Conservation (phyloP, 2,888 invertebrate genomes). For the Acanthosoma haemorrhoidale region DNA sequence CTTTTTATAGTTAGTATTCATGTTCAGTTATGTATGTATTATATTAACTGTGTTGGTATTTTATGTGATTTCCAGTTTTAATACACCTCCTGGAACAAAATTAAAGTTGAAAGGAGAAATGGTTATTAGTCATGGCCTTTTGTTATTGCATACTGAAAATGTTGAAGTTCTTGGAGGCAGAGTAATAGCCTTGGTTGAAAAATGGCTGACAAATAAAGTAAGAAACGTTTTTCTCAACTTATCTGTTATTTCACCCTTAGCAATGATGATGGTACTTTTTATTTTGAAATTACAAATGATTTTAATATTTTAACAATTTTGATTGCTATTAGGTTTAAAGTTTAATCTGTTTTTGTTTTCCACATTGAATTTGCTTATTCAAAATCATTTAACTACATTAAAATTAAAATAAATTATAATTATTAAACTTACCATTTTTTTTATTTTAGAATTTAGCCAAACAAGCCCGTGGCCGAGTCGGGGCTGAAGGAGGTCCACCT, state of each 20-base stretch:
- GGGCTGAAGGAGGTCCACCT: constrained; percentile 73
- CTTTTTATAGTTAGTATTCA: no score
- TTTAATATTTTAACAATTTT: not conserved
- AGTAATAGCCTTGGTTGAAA: constrained; percentile 75
- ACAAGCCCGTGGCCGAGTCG: constrained; percentile 54
- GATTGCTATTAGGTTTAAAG: not conserved
- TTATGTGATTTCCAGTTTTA: constrained; percentile 52
- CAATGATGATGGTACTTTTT: not conserved
- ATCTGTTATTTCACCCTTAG: not conserved
- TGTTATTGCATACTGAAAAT: constrained; percentile 62
- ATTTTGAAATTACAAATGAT: not conserved
- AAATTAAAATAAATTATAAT: no score
- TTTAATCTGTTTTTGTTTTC: no score
- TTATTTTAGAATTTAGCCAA: constrained; percentile 54
- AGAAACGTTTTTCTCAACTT: constrained; percentile 29
- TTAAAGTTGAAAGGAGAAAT: constrained; percentile 54
- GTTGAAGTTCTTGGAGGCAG: constrained; percentile 75
- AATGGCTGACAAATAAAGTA: constrained; percentile 70
- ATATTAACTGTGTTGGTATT: not conserved
- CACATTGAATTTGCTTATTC: no score
- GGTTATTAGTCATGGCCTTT: constrained; percentile 63
- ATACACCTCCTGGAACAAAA: constrained; percentile 88
- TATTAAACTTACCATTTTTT: constrained; percentile 1
- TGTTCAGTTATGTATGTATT: no score
- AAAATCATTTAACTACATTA: no score